A percentile compares a stretch with the other conserved stretches of the same genome.
phyloP scores from a whole-genome alignment of 1,140 invertebrate genomes.

The Melitaea cinxia region DNA sequence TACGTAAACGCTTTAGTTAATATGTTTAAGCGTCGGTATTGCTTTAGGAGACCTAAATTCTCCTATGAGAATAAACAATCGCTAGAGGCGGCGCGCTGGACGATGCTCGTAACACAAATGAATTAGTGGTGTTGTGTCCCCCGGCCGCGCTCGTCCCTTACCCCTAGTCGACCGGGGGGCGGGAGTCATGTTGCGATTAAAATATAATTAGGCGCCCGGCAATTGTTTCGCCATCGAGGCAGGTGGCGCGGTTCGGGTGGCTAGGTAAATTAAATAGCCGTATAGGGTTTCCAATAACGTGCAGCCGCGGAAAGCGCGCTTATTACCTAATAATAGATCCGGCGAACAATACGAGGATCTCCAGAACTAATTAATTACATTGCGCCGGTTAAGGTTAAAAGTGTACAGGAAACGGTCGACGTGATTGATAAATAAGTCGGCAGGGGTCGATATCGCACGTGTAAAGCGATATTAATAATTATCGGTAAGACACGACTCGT shows the following conservation, averaged over 20 bases:
- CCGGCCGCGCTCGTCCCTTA: conserved; percentile 40
- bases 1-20: conserved; percentile 75
- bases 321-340: conserved; percentile 70
- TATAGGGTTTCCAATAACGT: conserved; percentile 74
- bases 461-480: conserved; percentile 74
- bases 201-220: conserved; percentile 79
- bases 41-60: conserved; percentile 79
- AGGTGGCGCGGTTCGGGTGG: conserved; percentile 64
- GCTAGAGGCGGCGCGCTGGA: conserved; percentile 55
- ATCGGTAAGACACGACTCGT: conserved; percentile 61
- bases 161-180: conserved; percentile 28
- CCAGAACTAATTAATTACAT: conserved; percentile 64
- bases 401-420: conserved; percentile 46
- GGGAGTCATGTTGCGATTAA: conserved; percentile 74
- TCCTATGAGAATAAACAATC: conserved; percentile 79
- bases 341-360: conserved; percentile 53
- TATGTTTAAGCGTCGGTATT: conserved; percentile 75
- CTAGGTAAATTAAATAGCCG: conserved; percentile 77
- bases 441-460: conserved; percentile 48
- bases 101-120: conserved; percentile 56
- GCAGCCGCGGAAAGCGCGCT: conserved; percentile 59
- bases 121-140: conserved; percentile 65
- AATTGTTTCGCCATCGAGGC: conserved; percentile 78
- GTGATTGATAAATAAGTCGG: conserved; percentile 53
- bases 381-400: conserved; percentile 51